Conservation (phyloP, 2,797 vertebrate genomes). For the Toxotes lorentzi region DNA sequence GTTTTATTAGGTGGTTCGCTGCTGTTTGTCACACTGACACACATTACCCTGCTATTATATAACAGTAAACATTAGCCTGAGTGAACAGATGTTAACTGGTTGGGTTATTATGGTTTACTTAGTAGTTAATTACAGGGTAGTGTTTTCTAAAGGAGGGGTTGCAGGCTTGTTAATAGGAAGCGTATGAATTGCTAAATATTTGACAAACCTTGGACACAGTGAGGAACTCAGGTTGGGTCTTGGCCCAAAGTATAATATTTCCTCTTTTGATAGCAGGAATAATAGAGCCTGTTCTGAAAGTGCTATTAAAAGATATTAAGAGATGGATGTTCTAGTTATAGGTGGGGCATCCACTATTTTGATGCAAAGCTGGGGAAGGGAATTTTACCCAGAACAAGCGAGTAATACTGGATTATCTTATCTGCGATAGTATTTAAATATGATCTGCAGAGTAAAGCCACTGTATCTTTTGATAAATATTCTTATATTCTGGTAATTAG, state of each 20-base stretch:
- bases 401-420: neutral
- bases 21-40: constrained; percentile 24
- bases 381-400: neutral
- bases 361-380: neutral
- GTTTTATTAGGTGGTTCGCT: neutral
- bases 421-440: neutral
- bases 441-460: neutral
- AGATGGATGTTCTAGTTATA: neutral
- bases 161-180: neutral
- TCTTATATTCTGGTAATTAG: neutral
- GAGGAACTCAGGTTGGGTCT: neutral
- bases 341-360: neutral
- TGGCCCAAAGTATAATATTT: too few relatives aligned
- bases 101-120: neutral
- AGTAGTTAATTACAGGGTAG: neutral
- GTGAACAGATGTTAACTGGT: neutral
- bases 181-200: too few relatives aligned
- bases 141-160: too few relatives aligned
- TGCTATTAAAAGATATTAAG: too few relatives aligned
- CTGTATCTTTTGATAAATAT: neutral
- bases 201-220: neutral
- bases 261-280: neutral
- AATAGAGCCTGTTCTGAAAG: neutral
- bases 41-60: neutral
- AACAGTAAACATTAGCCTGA: neutral